Evolutionary conservation across 2,113 vertebrate species (phyloP).

Genomic region (Erythrolamprus reginae): DNA sequence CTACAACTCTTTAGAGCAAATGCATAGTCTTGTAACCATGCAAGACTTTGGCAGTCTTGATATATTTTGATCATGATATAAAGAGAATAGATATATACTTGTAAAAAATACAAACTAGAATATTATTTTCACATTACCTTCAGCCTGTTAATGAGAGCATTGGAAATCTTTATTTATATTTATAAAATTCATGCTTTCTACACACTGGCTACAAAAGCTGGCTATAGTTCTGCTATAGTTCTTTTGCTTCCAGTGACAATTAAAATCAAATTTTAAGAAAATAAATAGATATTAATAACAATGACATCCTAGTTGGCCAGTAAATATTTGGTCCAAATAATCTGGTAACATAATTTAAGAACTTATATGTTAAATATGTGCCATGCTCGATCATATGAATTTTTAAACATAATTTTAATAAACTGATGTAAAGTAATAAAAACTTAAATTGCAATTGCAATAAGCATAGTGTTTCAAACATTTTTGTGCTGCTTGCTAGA

Average conservation of each 20-base stretch:
- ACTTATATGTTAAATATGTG: neutral
- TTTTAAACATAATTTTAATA: neutral
- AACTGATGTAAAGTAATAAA: neutral
- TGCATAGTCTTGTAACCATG: neutral
- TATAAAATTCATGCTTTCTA: neutral
- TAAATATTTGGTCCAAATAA: neutral
- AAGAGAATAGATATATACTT: neutral
- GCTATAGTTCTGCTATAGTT: neutral
- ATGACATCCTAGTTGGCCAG: neutral
- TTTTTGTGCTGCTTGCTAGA: conserved; percentile 5
- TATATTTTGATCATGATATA: neutral
- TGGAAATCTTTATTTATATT: neutral
- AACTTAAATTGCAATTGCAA: neutral
- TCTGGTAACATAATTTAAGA: neutral
- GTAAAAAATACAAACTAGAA: neutral
- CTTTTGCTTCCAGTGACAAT: neutral
- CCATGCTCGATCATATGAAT: neutral
- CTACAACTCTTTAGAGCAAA: neutral
- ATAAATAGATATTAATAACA: neutral
- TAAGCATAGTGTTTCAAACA: neutral
- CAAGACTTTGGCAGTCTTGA: neutral
- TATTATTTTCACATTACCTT: neutral
- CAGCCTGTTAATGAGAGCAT: neutral
- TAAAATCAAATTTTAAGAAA: neutral
- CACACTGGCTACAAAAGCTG: neutral